A percentile compares a stretch with the other conserved stretches of the same genome.
These are phyloP conservation scores for Phrynosoma platyrhinos DNA, from an alignment of 2,113 vertebrate species.

Conservation along the genomic window DNA sequence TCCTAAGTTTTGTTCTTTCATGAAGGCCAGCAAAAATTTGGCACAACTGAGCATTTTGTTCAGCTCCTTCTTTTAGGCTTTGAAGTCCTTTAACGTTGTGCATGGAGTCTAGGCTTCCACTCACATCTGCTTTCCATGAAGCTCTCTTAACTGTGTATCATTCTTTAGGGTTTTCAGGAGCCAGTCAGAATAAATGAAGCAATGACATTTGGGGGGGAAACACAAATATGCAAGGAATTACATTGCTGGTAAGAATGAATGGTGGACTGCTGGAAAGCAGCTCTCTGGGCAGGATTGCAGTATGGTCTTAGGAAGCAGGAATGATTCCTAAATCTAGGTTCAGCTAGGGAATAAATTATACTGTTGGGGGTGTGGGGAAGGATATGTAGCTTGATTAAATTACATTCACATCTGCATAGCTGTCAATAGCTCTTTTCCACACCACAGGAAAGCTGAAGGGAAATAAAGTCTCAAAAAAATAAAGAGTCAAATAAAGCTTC, in stretches of 20 bases:
- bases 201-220: conserved; percentile 68
- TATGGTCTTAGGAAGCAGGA: background rate
- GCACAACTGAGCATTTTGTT: conserved; percentile 72
- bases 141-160: conserved; percentile 66
- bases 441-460: conserved; percentile 3
- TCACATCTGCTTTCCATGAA: conserved; percentile 79
- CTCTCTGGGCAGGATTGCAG: conserved; percentile 33
- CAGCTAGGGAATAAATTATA: background rate
- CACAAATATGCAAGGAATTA: conserved; percentile 17
- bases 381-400: conserved; percentile 1
- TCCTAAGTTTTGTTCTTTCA: conserved; percentile 71
- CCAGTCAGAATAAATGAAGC: conserved; percentile 67
- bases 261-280: conserved; percentile 29
- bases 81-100: conserved; percentile 69
- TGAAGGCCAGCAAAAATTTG: conserved; percentile 75
- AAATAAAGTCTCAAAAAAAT: background rate
- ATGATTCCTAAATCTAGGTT: background rate
- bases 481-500: conserved; percentile 18
- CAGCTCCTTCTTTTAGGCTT: conserved; percentile 69
- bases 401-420: background rate
- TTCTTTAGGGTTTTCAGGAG: conserved; percentile 68
- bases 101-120: conserved; percentile 68
- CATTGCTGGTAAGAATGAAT: conserved; percentile 57
- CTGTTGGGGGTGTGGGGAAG: background rate
- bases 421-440: background rate